These are phyloP conservation scores for Anguilla megastoma DNA, from an alignment of 2,797 vertebrate species.

Conservation along the genomic window DNA sequence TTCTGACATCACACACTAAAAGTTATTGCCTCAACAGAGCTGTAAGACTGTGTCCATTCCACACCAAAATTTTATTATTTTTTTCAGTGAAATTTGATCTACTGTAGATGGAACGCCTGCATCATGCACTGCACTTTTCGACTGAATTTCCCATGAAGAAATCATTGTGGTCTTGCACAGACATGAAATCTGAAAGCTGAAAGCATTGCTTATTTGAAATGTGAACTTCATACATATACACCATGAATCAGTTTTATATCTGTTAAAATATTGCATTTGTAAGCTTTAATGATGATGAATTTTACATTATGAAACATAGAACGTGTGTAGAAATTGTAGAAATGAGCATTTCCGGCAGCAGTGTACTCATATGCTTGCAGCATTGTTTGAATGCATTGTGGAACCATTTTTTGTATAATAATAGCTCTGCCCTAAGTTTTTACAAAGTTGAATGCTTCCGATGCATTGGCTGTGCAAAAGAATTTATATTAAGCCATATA, in stretches of 20 bases:
- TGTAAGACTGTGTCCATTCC: not conserved
- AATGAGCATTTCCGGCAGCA: not conserved
- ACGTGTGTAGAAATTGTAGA: not conserved
- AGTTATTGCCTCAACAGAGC: not conserved
- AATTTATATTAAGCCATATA: not conserved
- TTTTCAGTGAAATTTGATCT: slow-evolving; percentile 3
- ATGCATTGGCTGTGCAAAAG: not conserved
- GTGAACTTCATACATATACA: not conserved
- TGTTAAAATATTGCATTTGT: not conserved
- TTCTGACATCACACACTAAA: not conserved
- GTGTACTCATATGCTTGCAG: not conserved
- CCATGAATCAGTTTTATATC: not conserved
- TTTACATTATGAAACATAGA: not conserved
- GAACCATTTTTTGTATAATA: not conserved
- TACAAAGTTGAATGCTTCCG: not conserved
- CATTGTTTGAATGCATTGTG: not conserved
- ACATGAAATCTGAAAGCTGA: not conserved
- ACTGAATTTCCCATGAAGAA: not conserved
- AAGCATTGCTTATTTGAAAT: not conserved
- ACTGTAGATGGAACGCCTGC: not conserved
- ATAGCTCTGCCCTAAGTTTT: not conserved
- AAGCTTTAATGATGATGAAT: not conserved
- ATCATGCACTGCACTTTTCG: not conserved
- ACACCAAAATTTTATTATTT: not conserved
- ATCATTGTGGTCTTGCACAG: not conserved